These are phyloP conservation scores for Aphidius colemani DNA, from an alignment of 2,888 invertebrate species.

Conservation along the genomic window DNA sequence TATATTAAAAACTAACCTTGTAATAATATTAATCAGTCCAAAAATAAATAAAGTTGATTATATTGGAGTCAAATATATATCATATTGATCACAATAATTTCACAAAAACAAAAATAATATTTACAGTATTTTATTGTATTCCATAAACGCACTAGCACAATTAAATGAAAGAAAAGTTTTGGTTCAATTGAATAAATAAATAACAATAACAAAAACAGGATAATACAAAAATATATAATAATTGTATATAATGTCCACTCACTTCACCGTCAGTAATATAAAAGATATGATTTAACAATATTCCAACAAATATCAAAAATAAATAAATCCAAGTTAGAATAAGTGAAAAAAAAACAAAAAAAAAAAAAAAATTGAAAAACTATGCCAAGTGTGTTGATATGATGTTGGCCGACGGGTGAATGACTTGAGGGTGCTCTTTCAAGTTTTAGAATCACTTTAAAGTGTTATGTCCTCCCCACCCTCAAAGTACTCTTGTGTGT, in stretches of 20 bases:
- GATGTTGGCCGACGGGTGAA: conserved; percentile 55
- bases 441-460: conserved; percentile 45
- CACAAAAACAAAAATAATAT: too few species aligned
- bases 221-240: too few species aligned
- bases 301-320: background rate
- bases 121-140: too few species aligned
- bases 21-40: too few species aligned
- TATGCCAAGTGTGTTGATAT: conserved; percentile 41
- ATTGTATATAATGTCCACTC: background rate
- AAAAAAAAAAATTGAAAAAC: conserved; percentile 10
- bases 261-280: background rate
- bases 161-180: background rate
- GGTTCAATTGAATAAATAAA: too few species aligned
- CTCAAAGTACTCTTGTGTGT: conserved; percentile 30
- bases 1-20: too few species aligned
- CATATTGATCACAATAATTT: too few species aligned
- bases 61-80: too few species aligned
- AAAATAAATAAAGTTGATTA: too few species aligned
- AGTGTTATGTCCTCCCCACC: conserved; percentile 35
- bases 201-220: background rate
- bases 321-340: background rate
- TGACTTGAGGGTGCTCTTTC: conserved; percentile 52
- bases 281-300: too few species aligned
- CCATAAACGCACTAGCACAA: too few species aligned
- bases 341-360: background rate